Conservation (phyloP, 2,113 vertebrate genomes). For the Thinocorus orbignyianus region DNA sequence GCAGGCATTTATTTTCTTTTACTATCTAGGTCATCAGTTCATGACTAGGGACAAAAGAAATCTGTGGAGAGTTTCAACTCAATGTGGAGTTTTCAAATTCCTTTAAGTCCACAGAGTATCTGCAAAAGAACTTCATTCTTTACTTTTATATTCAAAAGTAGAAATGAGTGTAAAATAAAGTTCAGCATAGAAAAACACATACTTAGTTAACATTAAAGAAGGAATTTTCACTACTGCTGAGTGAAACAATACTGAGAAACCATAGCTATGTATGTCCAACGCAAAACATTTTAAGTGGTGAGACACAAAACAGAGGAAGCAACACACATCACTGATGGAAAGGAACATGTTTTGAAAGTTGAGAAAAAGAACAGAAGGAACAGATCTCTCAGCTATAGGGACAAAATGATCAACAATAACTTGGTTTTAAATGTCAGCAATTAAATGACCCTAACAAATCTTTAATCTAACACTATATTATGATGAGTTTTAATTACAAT, state of each 20-base stretch:
- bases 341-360: neutral
- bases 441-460: neutral
- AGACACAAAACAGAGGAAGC: neutral
- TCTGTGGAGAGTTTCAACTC: neutral
- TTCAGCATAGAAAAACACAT: neutral
- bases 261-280: neutral
- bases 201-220: neutral
- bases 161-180: neutral
- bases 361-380: neutral
- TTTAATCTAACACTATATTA: neutral
- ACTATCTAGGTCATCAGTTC: slow-evolving; percentile 63
- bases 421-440: neutral
- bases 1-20: slow-evolving; percentile 54
- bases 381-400: neutral
- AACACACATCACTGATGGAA: neutral
- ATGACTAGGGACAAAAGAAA: slow-evolving; percentile 49
- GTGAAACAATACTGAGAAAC: neutral
- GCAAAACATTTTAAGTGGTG: neutral
- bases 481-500: neutral
- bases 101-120: neutral
- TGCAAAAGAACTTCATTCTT: neutral
- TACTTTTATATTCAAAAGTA: neutral
- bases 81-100: slow-evolving; percentile 17
- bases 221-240: neutral
- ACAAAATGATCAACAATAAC: neutral